Evolutionary conservation across 2,797 vertebrate genomes (phyloP).

Genomic region (Diplodus sargus): DNA sequence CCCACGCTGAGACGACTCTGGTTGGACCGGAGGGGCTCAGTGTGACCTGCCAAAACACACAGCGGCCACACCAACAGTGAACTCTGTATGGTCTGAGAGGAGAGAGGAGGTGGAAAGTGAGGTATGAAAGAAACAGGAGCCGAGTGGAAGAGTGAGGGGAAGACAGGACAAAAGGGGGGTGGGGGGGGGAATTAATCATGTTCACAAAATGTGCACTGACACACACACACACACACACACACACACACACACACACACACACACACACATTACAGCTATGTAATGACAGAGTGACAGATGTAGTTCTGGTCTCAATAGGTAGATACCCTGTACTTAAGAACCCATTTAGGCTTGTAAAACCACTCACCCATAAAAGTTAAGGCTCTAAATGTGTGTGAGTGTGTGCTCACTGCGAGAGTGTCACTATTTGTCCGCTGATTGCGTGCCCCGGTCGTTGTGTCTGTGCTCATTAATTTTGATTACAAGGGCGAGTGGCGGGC

Average conservation of each 20-base stretch:
- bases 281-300: constrained; percentile 75
- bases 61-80: constrained; percentile 69
- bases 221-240: background rate
- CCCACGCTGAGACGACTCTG: constrained; percentile 56
- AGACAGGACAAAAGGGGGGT: constrained; percentile 17
- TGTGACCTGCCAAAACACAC: constrained; percentile 81
- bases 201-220: constrained; percentile 47
- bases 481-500: constrained; percentile 57
- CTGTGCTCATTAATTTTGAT: constrained; percentile 73
- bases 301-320: constrained; percentile 68
- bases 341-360: constrained; percentile 80
- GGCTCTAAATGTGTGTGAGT: constrained; percentile 46
- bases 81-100: constrained; percentile 55
- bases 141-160: constrained; percentile 17
- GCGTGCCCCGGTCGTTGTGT: constrained; percentile 43
- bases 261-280: constrained; percentile 37
- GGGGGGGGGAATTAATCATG: constrained; percentile 59
- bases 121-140: constrained; percentile 31
- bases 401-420: constrained; percentile 3
- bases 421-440: constrained; percentile 66
- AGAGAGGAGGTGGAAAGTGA: constrained; percentile 50
- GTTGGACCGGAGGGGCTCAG: constrained; percentile 60
- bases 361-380: constrained; percentile 70
- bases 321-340: constrained; percentile 77
- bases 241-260: background rate